phyloP scores from a whole-genome alignment of 1,140 invertebrate genomes.

The Chymomyza costata region DNA sequence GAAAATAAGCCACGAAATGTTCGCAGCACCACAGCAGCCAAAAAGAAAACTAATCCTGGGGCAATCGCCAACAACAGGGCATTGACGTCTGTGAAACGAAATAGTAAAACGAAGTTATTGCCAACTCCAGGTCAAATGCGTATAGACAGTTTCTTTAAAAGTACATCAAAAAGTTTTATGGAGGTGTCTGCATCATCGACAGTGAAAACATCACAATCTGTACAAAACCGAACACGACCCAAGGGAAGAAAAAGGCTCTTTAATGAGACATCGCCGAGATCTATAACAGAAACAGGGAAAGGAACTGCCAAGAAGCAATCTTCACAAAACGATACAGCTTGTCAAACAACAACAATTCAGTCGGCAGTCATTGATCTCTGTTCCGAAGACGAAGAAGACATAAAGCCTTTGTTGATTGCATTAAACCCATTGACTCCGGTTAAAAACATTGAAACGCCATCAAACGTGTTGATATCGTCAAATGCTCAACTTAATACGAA shows the following conservation, averaged over 20 bases:
- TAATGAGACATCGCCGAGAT: constrained; percentile 19
- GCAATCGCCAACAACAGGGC: too few species aligned
- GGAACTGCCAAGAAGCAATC: neutral
- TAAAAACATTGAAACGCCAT: neutral
- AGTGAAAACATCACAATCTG: neutral
- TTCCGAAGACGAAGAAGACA: constrained; percentile 18
- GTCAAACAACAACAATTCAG: neutral
- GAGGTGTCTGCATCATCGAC: constrained; percentile 7
- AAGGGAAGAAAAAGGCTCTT: constrained; percentile 57
- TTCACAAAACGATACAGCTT: constrained; percentile 5
- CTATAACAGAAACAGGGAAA: neutral
- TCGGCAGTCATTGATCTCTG: constrained; percentile 50
- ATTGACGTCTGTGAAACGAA: too few species aligned
- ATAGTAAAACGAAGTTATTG: too few species aligned
- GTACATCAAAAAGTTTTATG: constrained; percentile 45
- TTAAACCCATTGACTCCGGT: neutral
- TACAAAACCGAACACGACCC: constrained; percentile 5
- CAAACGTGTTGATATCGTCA: too few species aligned
- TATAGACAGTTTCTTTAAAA: constrained; percentile 61
- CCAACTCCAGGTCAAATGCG: constrained; percentile 49
- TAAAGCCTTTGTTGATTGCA: too few species aligned
- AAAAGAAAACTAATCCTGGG: too few species aligned
- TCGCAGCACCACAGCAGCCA: too few species aligned
- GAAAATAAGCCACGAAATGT: too few species aligned
- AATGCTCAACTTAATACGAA: neutral